Percentiles rank a stretch among this genome's conserved stretches.
Conservation (phyloP, 2,113 vertebrate species). For the Benitochromis conjunctus region DNA sequence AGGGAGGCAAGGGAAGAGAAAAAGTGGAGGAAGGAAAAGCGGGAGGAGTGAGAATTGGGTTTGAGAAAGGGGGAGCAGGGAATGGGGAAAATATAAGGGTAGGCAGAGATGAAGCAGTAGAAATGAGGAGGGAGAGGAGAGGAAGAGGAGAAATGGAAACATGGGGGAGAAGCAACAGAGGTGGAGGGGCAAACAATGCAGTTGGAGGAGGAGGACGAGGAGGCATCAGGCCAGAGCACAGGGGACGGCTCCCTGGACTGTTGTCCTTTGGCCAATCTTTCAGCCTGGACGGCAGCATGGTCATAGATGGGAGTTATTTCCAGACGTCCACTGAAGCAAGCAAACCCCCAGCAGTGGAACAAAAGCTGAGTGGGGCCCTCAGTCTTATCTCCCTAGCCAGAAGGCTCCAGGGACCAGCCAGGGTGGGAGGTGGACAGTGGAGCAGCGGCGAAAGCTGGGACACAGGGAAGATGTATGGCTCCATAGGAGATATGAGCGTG, state of each 20-base stretch:
- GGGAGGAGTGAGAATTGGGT: neutral
- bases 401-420: conserved; percentile 61
- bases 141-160: conserved; percentile 17
- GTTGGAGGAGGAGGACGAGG: neutral
- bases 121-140: neutral
- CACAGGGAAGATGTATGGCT: conserved; percentile 11
- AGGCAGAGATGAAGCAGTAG: neutral
- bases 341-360: conserved; percentile 61
- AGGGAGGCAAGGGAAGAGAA: conserved; percentile 33
- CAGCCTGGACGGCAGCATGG: conserved; percentile 53
- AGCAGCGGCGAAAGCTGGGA: conserved; percentile 3
- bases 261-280: conserved; percentile 36
- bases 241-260: conserved; percentile 61
- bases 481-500: conserved; percentile 51
- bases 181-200: neutral
- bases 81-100: neutral
- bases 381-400: conserved; percentile 71
- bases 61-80: neutral
- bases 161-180: neutral
- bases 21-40: neutral
- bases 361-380: conserved; percentile 69
- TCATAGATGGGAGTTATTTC: conserved; percentile 79
- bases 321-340: conserved; percentile 67
- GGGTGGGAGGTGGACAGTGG: conserved; percentile 45
- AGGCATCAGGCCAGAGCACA: conserved; percentile 15